Evolutionary conservation across 2,888 invertebrate species (phyloP), one percentile per base, ranked within the genome.

Genomic region (Coecobrya sp.): DNA sequence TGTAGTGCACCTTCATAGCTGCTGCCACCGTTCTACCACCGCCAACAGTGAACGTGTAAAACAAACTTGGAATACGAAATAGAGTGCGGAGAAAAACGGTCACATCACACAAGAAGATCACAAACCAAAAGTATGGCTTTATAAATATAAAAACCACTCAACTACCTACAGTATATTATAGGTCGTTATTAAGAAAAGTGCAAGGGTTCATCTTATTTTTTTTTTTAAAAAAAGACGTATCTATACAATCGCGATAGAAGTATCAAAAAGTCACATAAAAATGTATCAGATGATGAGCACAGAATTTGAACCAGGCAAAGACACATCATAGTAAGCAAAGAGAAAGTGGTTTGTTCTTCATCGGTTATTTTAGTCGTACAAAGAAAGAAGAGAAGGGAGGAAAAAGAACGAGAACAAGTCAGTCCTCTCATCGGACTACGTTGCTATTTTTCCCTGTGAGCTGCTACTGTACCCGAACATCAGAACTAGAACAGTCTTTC

Each of bases 41-140:
- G 65, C 65, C 65, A 65, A 73, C 42, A 73, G 42, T 73, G 73
- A 73, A 73, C 73, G 73, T 73, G 73, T 19, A 73, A 73, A 73
- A 42, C 73, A 36, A 73, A 73, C 42, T n/a, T 73, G 45, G 73
- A 73, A 73, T 73, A 73, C 73, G 8, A 73, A 73, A 19, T 36
- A 16, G 36, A 30, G 30, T n/a, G 7, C 7, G n/a, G 2, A 42
- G 65, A 42, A 73, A 73, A 73, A 19, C 5, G 73, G 25, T 19
- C 73, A 42, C 36, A 42, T 73, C 70, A 70, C 70, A 30, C 36
- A 70, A 70, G n/a, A 65, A 65, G 36, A 30, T 70, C 65, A 70
- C 27, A 70, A 36, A 36, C 36, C 70, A 27, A 65, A 65, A 65
- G 13, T 70, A 0, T 30, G 11, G n/a, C n/a, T n/a, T n/a, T n/a